A percentile compares a stretch with the other conserved stretches of the same genome.
phyloP scores from a whole-genome alignment of 2,113 vertebrate species.

The Cephalopholis sonnerati region DNA sequence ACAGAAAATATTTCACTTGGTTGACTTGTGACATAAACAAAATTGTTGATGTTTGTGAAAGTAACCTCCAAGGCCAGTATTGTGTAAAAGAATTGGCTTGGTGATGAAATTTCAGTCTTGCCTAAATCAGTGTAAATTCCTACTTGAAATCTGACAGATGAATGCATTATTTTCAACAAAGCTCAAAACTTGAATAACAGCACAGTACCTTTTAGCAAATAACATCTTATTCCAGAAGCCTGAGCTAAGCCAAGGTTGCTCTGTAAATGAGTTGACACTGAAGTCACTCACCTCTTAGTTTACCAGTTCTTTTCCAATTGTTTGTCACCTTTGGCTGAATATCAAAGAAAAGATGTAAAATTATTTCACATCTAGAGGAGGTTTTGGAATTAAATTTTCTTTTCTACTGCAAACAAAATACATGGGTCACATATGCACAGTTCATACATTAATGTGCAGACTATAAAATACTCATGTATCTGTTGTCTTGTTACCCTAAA shows the following conservation, averaged over 20 bases:
- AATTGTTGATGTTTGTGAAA: neutral
- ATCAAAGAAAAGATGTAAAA: neutral
- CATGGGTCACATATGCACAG: neutral
- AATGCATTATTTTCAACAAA: neutral
- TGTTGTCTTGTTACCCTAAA: neutral
- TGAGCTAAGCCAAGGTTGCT: neutral
- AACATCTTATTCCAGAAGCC: neutral
- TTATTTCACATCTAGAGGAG: neutral
- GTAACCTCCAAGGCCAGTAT: neutral
- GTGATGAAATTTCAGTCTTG: neutral
- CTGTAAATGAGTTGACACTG: neutral
- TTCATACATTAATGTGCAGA: neutral
- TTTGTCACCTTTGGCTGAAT: neutral
- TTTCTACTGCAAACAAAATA: neutral
- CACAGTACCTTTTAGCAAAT: neutral
- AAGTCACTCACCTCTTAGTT: constrained; percentile 1
- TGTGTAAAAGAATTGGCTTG: neutral
- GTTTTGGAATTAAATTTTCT: neutral
- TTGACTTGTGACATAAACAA: neutral
- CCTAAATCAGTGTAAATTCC: neutral
- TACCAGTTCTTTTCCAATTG: neutral
- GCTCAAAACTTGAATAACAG: neutral
- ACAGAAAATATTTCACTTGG: neutral
- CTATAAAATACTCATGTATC: neutral
- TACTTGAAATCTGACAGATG: neutral